Evolutionary conservation across 1,140 invertebrate species (phyloP).

Genomic region (Calycopis cecrops): DNA sequence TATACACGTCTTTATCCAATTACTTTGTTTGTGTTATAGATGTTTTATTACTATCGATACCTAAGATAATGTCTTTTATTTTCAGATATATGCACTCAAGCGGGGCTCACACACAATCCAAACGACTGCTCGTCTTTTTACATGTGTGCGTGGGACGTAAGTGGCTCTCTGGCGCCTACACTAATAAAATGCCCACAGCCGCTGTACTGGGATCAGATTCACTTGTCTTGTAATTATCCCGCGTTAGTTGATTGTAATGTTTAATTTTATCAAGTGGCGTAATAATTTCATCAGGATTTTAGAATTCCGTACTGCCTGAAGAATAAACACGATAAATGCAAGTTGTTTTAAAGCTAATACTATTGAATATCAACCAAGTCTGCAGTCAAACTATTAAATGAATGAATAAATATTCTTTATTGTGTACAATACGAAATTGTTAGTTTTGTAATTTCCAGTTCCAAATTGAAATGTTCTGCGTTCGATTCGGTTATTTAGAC

Average conservation of each 20-base stretch:
- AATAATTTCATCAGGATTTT: too few species aligned
- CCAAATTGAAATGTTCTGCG: too few species aligned
- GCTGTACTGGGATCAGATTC: constrained; percentile 34
- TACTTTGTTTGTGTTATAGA: not conserved
- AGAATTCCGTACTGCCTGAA: too few species aligned
- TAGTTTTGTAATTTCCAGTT: too few species aligned
- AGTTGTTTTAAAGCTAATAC: too few species aligned
- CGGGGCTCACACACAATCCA: constrained; percentile 22
- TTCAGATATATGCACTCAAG: constrained; percentile 7
- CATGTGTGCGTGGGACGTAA: constrained; percentile 20
- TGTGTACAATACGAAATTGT: too few species aligned
- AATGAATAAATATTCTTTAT: too few species aligned
- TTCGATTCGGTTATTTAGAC: too few species aligned
- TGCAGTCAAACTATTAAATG: too few species aligned
- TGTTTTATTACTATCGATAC: not conserved
- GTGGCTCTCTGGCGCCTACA: constrained; percentile 22
- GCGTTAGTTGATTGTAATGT: constrained; percentile 24
- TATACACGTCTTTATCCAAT: too few species aligned
- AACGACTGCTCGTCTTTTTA: constrained; percentile 31
- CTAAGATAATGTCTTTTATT: not conserved
- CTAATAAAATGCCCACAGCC: constrained; percentile 32
- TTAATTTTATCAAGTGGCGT: not conserved
- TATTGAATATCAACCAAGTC: too few species aligned
- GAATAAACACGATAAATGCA: too few species aligned
- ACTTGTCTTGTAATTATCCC: constrained; percentile 31